Base-by-base conservation (phyloP, 2,797 vertebrate genomes). In the Ceyx erithaca region DNA sequence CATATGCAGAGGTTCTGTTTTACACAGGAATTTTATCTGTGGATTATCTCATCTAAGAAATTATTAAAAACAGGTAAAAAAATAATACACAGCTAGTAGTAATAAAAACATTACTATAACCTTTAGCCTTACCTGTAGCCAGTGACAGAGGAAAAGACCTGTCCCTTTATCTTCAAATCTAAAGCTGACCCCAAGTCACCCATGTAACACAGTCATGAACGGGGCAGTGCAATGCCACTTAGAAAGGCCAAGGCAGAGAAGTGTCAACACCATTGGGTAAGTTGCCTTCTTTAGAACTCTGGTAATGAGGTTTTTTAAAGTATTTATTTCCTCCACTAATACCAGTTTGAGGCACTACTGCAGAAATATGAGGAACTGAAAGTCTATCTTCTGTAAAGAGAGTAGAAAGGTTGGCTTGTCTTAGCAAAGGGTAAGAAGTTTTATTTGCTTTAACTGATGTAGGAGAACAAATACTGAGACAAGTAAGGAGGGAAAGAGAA, bases 211-310 rank as follows among this genome's bases (percentile, higher is more conserved):
- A 16, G 66, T 3, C 57, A 73, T 18, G 31, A 51, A 68, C 16
- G 3, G 6, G 41, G 63, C 28, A 90, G 21, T 3, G 57, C 61
- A 43, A 9, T 22, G 61, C 49, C 40, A 35, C 59, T 35, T 18
- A 1, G 41, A 18, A 73, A 77, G 52, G 62, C 12, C 35, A 80
- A 48, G 26, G 46, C 4, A 71, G 45, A 35, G 66, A 26, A 58
- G 5, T 7, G n/a, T 12, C 1, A 3, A 6, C 12, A 23, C 4
- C 49, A 12, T 3, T 9, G 40, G 43, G 30, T 11, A 19, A 18
- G 13, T 41, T 20, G 28, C 5, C n/a, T 80, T 40, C 51, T 51
- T n/a, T 28, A 20, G 31, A 82, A 45, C 25, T 48, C 70, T n/a
- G 52, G 19, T 11, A 26, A 21, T 12, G 48, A 18, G 8, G 4